Percentiles rank a stretch among this genome's conserved stretches.
These are phyloP conservation scores for Gephyroberyx darwinii DNA, from an alignment of 2,797 vertebrate genomes.

Conservation along the genomic window DNA sequence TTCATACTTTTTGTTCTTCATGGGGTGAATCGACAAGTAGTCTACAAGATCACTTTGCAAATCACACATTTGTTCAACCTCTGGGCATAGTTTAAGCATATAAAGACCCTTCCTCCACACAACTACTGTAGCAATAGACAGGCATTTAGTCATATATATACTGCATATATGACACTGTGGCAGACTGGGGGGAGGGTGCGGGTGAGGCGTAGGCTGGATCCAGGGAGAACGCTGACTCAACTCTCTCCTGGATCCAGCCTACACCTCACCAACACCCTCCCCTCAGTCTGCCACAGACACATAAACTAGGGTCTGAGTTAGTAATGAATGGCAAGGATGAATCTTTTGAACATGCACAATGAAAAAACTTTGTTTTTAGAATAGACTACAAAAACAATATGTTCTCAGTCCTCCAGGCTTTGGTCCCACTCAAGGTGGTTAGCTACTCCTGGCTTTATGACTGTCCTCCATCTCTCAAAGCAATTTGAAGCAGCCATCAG, in stretches of 20 bases:
- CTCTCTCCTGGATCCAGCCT: no score
- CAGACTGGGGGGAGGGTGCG: no score
- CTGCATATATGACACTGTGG: not conserved
- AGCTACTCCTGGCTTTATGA: constrained; percentile 74
- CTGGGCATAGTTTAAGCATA: not conserved
- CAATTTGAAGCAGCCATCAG: constrained; percentile 73
- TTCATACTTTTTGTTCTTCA: not conserved
- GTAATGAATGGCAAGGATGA: constrained; percentile 6
- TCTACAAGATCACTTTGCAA: not conserved
- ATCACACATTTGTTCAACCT: not conserved
- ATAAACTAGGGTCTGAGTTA: constrained; percentile 28
- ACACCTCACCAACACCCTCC: no score
- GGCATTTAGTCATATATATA: not conserved
- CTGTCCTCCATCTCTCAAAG: constrained; percentile 74
- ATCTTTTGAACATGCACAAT: not conserved
- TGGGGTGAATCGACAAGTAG: not conserved
- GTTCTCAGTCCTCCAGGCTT: constrained; percentile 35
- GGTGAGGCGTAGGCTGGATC: no score
- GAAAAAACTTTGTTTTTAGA: no score
- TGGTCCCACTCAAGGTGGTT: constrained; percentile 63
- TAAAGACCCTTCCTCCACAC: not conserved
- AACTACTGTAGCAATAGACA: not conserved
- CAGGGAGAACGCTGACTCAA: no score
- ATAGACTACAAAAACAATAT: constrained; percentile 30
- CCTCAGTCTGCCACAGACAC: not conserved